A percentile compares a stretch with the other conserved stretches of the same genome.
Conservation (phyloP, 2,797 vertebrate species). For the Discoglossus pictus region DNA sequence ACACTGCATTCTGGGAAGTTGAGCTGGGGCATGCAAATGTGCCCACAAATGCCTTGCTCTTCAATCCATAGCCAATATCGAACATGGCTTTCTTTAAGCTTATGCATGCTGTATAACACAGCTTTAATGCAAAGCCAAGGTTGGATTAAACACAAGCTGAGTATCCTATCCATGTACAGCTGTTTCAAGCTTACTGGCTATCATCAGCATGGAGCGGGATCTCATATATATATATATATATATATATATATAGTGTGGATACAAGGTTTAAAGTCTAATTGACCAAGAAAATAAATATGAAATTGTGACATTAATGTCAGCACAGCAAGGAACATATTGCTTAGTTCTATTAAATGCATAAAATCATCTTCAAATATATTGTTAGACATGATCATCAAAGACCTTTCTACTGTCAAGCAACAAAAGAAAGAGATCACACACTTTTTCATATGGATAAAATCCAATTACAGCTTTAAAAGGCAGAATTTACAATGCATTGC, state of each 20-base stretch:
- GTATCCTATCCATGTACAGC: no score
- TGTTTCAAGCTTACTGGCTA: no score
- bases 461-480: conserved; percentile 48
- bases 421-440: conserved; percentile 23
- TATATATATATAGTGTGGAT: not conserved
- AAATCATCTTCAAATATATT: conserved; percentile 8
- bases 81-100: no score
- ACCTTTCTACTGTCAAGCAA: conserved; percentile 9
- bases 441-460: conserved; percentile 38
- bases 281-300: conserved; percentile 15
- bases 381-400: conserved; percentile 40
- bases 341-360: conserved; percentile 21
- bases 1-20: no score
- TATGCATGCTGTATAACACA: no score
- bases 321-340: not conserved
- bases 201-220: no score
- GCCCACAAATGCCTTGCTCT: no score
- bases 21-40: no score
- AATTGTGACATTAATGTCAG: conserved; percentile 23
- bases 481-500: conserved; percentile 32
- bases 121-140: no score
- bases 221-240: no score
- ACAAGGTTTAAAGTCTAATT: conserved; percentile 13
- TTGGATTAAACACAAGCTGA: no score
- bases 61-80: no score